Percentiles rank a stretch among this genome's conserved stretches.
These are phyloP conservation scores for Holacanthus passer DNA, from an alignment of 2,113 vertebrate species.

Conservation along the genomic window DNA sequence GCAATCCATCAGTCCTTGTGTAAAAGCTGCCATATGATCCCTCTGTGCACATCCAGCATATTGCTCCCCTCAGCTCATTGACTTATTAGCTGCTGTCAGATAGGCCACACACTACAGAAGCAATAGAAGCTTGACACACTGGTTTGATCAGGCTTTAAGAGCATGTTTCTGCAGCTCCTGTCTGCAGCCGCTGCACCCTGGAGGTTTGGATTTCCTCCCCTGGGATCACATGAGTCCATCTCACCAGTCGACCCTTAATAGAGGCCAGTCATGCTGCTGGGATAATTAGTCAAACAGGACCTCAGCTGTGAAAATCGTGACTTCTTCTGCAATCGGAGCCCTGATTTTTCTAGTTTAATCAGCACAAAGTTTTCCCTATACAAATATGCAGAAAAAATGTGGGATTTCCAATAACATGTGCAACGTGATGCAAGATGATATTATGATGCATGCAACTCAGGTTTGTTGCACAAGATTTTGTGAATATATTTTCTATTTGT, in stretches of 20 bases:
- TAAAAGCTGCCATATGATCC: constrained; percentile 56
- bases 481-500: neutral
- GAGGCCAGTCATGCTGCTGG: neutral
- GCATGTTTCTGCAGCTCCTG: constrained; percentile 26
- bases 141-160: constrained; percentile 41
- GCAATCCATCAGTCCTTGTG: constrained; percentile 21
- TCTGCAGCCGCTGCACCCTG: constrained; percentile 15
- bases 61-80: constrained; percentile 58
- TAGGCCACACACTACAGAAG: constrained; percentile 45
- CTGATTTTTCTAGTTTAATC: constrained; percentile 24
- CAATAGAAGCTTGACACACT: constrained; percentile 50
- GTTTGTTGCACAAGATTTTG: neutral
- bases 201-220: constrained; percentile 24
- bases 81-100: constrained; percentile 67
- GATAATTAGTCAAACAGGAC: constrained; percentile 32
- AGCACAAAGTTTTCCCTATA: neutral
- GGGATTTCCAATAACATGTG: neutral
- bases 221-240: constrained; percentile 47
- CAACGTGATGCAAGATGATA: neutral
- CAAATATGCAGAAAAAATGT: neutral
- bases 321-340: neutral
- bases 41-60: constrained; percentile 51
- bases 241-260: constrained; percentile 32
- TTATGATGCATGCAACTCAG: neutral
- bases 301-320: constrained; percentile 23